These are phyloP conservation scores for Eriosoma lanigerum DNA, from an alignment of 1,140 invertebrate species.

Conservation along the genomic window DNA sequence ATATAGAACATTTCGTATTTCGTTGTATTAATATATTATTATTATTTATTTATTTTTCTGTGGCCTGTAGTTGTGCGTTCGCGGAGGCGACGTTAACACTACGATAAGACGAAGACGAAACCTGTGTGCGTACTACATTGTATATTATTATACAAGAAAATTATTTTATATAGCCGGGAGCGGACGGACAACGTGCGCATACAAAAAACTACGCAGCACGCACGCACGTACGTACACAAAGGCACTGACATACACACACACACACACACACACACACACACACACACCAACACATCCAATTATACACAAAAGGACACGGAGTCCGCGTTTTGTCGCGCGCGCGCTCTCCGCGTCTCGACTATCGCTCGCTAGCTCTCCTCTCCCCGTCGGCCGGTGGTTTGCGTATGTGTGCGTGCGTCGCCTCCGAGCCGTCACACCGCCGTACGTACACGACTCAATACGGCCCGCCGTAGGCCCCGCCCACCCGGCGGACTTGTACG, in stretches of 20 bases:
- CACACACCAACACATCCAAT: not conserved
- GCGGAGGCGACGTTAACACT: not conserved
- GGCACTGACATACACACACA: not conserved
- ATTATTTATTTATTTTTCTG: not conserved
- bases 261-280: not conserved
- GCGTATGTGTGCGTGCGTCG: not conserved
- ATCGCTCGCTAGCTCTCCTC: not conserved
- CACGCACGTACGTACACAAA: not conserved
- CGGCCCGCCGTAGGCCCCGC: conserved; percentile 29
- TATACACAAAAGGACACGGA: conserved; percentile 11
- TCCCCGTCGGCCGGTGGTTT: not conserved
- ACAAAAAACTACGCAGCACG: no score
- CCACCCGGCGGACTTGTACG: conserved; percentile 43
- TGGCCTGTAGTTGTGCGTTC: not conserved
- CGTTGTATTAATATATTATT: not conserved
- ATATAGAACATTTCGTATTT: no score
- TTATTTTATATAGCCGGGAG: not conserved
- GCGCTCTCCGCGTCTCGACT: not conserved
- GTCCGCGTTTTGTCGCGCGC: conserved; percentile 33
- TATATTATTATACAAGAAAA: not conserved
- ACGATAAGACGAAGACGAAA: not conserved
- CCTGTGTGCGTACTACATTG: not conserved
- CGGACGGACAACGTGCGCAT: conserved; percentile 4
- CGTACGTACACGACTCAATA: conserved; percentile 39
- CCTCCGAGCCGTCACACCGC: not conserved